phyloP scores from a whole-genome alignment of 2,888 invertebrate genomes.

The Neelides folsomi region DNA sequence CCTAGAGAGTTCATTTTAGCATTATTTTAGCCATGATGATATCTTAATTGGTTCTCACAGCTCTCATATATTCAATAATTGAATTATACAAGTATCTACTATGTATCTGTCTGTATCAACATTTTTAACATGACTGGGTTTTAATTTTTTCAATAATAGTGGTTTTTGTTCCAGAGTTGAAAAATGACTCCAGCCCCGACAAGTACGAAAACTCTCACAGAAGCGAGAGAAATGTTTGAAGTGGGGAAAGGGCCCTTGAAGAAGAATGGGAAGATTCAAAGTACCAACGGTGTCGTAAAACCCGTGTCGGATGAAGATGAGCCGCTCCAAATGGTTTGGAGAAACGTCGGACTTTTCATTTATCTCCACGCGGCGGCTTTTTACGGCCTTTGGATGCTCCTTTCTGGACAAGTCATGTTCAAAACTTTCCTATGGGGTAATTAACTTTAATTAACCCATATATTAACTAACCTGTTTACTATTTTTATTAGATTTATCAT shows the following conservation, averaged over 20 bases:
- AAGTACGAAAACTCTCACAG: slow-evolving; percentile 24
- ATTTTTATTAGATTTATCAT: no score
- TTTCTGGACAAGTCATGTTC: slow-evolving; percentile 38
- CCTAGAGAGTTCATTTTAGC: no score
- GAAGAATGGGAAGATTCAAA: slow-evolving; percentile 10
- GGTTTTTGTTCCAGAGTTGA: not conserved
- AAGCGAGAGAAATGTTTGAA: slow-evolving; percentile 13
- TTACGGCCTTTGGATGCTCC: slow-evolving; percentile 59
- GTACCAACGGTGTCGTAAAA: not conserved
- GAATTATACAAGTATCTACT: no score
- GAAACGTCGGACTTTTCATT: slow-evolving; percentile 61
- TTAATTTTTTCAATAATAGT: no score
- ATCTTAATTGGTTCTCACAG: no score
- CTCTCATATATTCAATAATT: no score
- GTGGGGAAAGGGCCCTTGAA: slow-evolving; percentile 9
- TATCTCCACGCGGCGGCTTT: slow-evolving; percentile 62
- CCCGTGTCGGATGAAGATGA: slow-evolving; percentile 2
- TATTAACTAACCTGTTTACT: not conserved
- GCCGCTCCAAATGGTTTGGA: slow-evolving; percentile 53
- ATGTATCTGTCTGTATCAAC: no score
- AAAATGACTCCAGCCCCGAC: slow-evolving; percentile 30
- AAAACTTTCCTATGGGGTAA: slow-evolving; percentile 31
- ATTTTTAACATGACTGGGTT: no score
- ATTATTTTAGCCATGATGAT: no score
- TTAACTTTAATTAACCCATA: not conserved